Evolutionary conservation across 2,113 vertebrate genomes (phyloP), one percentile per base, ranked within the genome.

Genomic region (Nettapus auritus): DNA sequence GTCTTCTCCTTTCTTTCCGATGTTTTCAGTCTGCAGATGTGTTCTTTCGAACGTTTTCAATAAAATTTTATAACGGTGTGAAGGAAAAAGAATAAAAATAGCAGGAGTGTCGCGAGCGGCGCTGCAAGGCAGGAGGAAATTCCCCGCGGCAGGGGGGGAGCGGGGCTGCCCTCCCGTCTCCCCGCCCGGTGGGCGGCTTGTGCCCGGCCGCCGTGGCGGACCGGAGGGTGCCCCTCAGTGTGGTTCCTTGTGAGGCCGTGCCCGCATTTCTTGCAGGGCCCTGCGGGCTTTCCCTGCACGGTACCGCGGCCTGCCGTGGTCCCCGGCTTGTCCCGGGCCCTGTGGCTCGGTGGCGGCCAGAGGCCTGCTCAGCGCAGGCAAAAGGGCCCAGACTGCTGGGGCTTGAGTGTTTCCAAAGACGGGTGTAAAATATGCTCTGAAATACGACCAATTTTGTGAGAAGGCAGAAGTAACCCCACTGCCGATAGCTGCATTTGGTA

Each of bases 1-100:
- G n/a, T 29, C 64, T 69, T 81, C 9, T 8, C 6, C 16, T 20
- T 69, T 56, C 80, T 53, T 36, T 50, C 67, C 78, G 90, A 91
- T 89, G 36, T 89, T 87, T 93, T 96, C 91, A 25, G 46, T 90
- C 77, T 93, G 38, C 93, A 89, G 92, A 95, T 96, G 94, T 94
- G 89, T 94, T 82, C 91, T 85, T 94, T 79, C 91, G 92, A 96
- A 97, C 70, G 95, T 70, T 81, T 82, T 87, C 97, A 94, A 90
- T 97, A 96, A 97, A 94, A 84, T 95, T 96, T 97, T 96, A 97
- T 93, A 93, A 93, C 94, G 44, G 74, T 88, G 44, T 46, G 19
- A 46, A 46, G 44, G 46, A 48, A 21, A 48, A 48, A 11, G 46
- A 48, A 48, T 48, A 95, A 95, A 98, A 97, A 89, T 71, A 85